Base-by-base conservation (phyloP, 2,888 invertebrate genomes). In the Lysandra bellargus region DNA sequence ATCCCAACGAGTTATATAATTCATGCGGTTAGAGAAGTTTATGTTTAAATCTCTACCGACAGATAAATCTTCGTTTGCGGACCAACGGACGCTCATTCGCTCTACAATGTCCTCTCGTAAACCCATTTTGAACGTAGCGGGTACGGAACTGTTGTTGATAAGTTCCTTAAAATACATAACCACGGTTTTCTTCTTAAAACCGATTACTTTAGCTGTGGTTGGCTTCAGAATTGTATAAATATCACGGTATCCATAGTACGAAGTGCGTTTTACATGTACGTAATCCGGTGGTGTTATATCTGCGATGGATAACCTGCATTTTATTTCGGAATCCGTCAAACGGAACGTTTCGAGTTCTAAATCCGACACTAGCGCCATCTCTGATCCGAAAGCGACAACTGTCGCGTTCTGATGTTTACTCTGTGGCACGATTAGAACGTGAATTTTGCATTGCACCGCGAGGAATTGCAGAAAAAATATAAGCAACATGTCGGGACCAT, bases 351-450 rank as follows among this genome's bases (percentile, higher is more conserved):
- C 49, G 9, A 30, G 6, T 23, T 75, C 75, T 30, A 75, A 53
- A 12, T 75, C 44, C 23, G 75, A 37, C 6, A 49, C 12, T 23
- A 23, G 75, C 53, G 23, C 75, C 14, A 30, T 75, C 12, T 75
- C 44, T 17, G 44, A 49, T 1, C 75, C 44, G 30, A 23, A 30
- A 17, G 75, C 75, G 23, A 23, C 23, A 12, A 53, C 75, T 49
- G 75, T 49, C 4, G 75, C 53, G 49, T 75, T 53, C 12, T 44
- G 30, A 12, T 49, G 44, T 14, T 75, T 75, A 14, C 44, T 75
- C 14, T 75, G 49, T 4, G 75, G 53, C 14, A 75, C 44, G n/a
- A 75, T 75, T 12, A 44, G 74, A 2, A 74, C 74, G 17, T 74
- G 44, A 23, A 74, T 74, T 30, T 44, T 74, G 6, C 74, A 44